These are phyloP conservation scores for Corythornis leucogaster DNA, from an alignment of 2,797 vertebrate genomes.

Conservation along the genomic window DNA sequence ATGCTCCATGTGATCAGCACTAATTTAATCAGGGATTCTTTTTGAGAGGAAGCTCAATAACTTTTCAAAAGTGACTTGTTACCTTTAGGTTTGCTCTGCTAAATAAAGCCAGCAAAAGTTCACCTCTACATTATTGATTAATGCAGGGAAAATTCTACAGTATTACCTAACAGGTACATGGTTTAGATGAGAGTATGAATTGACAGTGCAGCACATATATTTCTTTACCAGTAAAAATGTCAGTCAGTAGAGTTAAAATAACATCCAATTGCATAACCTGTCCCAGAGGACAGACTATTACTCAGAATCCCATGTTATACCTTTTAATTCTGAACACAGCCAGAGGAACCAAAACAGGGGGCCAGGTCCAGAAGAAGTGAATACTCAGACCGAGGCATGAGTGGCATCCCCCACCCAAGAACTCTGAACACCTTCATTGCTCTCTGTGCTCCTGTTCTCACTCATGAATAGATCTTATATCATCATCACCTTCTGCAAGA, in stretches of 20 bases:
- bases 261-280: not conserved
- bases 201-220: not conserved
- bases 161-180: not conserved
- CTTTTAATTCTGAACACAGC: not conserved
- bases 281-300: not conserved
- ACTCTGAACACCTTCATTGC: not conserved
- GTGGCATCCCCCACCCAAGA: not conserved
- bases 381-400: not conserved
- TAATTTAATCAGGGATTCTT: not conserved
- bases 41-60: not conserved
- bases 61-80: not conserved
- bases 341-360: not conserved
- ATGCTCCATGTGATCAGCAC: not conserved
- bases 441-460: not conserved
- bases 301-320: not conserved
- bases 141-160: not conserved
- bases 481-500: slow-evolving; percentile 27
- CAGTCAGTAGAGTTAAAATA: not conserved
- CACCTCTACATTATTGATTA: not conserved
- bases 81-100: not conserved
- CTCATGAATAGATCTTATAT: not conserved
- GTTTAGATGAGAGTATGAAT: not conserved
- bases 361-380: not conserved
- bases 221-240: not conserved
- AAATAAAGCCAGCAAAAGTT: not conserved